These are phyloP conservation scores for Gavialis gangeticus DNA, from an alignment of 2,113 vertebrate species.

Conservation along the genomic window DNA sequence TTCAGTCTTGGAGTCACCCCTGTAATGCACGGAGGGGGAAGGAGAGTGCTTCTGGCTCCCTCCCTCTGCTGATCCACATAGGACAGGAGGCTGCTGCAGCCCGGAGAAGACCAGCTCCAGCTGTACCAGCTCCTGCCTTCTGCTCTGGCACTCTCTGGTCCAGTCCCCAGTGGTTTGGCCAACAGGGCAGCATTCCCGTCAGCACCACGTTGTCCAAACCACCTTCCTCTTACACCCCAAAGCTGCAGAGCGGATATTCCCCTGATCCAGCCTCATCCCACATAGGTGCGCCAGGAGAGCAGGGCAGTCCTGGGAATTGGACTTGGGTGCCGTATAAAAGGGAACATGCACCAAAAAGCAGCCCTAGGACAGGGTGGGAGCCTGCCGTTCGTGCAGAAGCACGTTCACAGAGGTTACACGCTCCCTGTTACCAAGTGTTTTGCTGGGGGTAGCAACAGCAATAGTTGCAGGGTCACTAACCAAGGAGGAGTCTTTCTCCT, in stretches of 20 bases:
- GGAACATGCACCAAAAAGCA: rapidly evolving
- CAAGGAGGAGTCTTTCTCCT: constrained; percentile 55
- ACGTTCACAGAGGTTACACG: rapidly evolving
- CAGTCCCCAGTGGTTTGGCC: rapidly evolving
- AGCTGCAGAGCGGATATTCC: rapidly evolving
- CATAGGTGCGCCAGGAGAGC: background rate
- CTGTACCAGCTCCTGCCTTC: background rate
- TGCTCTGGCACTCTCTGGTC: rapidly evolving
- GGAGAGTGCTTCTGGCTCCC: background rate
- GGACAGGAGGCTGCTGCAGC: background rate
- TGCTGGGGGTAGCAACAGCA: constrained; percentile 1
- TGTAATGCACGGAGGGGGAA: background rate
- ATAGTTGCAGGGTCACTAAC: constrained; percentile 29
- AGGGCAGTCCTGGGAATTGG: rapidly evolving
- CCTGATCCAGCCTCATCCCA: rapidly evolving
- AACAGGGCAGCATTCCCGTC: rapidly evolving
- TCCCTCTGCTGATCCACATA: background rate
- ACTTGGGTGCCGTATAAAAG: background rate
- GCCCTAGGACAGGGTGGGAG: rapidly evolving
- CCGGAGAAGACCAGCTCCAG: background rate
- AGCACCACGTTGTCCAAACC: rapidly evolving
- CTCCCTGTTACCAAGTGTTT: background rate
- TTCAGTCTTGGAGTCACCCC: rapidly evolving
- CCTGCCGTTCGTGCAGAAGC: background rate
- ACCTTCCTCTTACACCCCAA: rapidly evolving